Evolutionary conservation across 1,140 invertebrate species (phyloP).

Genomic region (Drosophila mayri): DNA sequence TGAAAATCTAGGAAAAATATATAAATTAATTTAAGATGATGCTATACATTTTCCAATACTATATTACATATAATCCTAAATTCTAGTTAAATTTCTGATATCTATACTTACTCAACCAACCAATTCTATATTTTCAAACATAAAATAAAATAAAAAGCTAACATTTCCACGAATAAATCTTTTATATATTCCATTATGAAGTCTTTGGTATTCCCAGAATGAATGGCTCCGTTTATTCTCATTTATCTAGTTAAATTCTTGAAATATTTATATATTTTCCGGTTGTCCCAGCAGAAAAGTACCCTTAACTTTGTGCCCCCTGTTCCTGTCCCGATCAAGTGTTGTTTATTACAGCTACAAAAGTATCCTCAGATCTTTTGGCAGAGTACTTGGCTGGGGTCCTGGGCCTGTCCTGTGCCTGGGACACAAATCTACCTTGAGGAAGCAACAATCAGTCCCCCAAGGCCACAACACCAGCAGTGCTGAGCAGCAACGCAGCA

Average conservation of each 20-base stretch:
- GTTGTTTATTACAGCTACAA: conserved; percentile 29
- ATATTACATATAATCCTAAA: too few species aligned
- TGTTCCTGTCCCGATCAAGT: conserved; percentile 26
- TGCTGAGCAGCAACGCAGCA: conserved; percentile 3
- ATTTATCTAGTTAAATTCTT: conserved; percentile 30
- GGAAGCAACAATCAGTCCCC: conserved; percentile 51
- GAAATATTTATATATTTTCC: conserved; percentile 26
- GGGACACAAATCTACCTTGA: conserved; percentile 35
- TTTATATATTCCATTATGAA: conserved; percentile 10
- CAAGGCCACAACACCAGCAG: conserved; percentile 27
- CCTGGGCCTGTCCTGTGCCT: background rate
- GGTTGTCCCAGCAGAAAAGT: conserved; percentile 23
- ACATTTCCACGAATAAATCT: background rate
- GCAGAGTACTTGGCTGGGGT: conserved; percentile 6
- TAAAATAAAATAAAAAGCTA: too few species aligned
- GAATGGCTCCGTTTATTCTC: conserved; percentile 13
- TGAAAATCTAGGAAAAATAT: background rate
- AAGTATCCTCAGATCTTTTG: conserved; percentile 43
- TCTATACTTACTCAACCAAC: too few species aligned
- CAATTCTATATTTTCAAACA: too few species aligned
- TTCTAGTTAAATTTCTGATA: too few species aligned
- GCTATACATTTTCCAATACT: too few species aligned
- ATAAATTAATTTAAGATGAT: too few species aligned
- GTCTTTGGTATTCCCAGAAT: background rate
- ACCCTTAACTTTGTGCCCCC: conserved; percentile 28